Base-by-base conservation (phyloP, 1,140 invertebrate genomes). In the Platorchestia sp. region DNA sequence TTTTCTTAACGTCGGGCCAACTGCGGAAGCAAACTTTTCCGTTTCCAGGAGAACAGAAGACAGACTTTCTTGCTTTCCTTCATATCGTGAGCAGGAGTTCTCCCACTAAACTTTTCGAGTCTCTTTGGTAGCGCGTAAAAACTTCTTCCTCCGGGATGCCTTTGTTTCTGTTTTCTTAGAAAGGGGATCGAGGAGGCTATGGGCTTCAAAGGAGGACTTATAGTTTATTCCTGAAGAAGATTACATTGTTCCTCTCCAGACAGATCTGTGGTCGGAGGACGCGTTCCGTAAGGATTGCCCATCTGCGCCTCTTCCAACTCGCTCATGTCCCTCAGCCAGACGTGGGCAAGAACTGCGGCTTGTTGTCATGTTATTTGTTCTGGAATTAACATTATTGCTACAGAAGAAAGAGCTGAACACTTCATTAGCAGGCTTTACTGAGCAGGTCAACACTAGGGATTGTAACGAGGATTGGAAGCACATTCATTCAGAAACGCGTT, bases 41-140 rank as follows among this genome's bases (percentile, higher is more conserved):
- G 40, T 93, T n/a, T 42, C 91, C 45, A 93, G 91, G 45, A 93
- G 45, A 93, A 93, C 91, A 47, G 44, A 93, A 6, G 91, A 93
- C 41, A 93, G 91, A 47, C 43, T 75, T 75, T 75, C 59, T 75
- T 75, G 43, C 87, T 89, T 89, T 42, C 87, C 43, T 89, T 89
- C 87, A 41, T 89, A 89, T 89, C 87, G 36, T 89, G 87, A 89
- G 41, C 87, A 42, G 3, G 87, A 89, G 87, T 89, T 89, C 87
- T 42, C 43, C 87, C 43, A 89, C 87, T 89, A 89, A 89, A 89
- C 87, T 89, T 89, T 27, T 43, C 36, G 87, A 89, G 87, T 44
- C 87, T 43, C 87, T 44, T 89, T 44, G 87, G 87, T 89, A 89
- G 87, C 87, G 43, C 87, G 41, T 42, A 89, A 89, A 89, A 89